These are phyloP conservation scores for Anolis apletophallus DNA, from an alignment of 2,797 vertebrate genomes.

Conservation along the genomic window DNA sequence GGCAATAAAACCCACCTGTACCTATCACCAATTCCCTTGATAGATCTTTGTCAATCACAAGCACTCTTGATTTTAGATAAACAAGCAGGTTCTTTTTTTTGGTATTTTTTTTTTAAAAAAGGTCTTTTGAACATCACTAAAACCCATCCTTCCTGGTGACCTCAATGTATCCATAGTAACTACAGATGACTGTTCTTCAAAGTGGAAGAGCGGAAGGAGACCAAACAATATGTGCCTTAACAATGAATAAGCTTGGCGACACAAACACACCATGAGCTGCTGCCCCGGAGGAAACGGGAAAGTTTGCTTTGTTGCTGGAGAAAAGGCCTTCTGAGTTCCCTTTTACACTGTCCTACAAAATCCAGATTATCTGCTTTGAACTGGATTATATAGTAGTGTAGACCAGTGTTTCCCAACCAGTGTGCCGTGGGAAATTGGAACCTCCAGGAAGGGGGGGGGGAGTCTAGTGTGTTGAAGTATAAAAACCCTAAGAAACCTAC, in stretches of 20 bases:
- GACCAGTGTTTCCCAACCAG: too few species aligned
- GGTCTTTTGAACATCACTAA: constrained; percentile 20
- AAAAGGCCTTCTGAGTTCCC: not conserved
- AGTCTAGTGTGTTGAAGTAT: too few species aligned
- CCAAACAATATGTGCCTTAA: constrained; percentile 33
- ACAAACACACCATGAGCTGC: constrained; percentile 9
- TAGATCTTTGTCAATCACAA: not conserved
- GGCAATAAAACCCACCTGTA: not conserved
- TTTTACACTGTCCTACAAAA: too few species aligned
- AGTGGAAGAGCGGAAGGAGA: constrained; percentile 46
- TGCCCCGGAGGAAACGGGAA: constrained; percentile 18
- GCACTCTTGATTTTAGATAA: not conserved
- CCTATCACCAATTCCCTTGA: not conserved
- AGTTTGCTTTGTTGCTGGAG: not conserved
- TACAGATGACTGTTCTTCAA: constrained; percentile 30
- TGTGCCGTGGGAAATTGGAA: too few species aligned
- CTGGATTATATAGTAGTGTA: too few species aligned
- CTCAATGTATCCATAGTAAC: constrained; percentile 38
- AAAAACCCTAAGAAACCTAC: too few species aligned
- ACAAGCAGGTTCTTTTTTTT: too few species aligned
- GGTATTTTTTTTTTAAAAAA: not conserved
- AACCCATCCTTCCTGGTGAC: constrained; percentile 23
- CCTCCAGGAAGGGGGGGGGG: too few species aligned
- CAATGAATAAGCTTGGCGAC: constrained; percentile 27
- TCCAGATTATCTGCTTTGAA: too few species aligned